These are phyloP conservation scores for Muntiacus muntjak DNA, from an alignment of 2,113 vertebrate species.

Conservation along the genomic window DNA sequence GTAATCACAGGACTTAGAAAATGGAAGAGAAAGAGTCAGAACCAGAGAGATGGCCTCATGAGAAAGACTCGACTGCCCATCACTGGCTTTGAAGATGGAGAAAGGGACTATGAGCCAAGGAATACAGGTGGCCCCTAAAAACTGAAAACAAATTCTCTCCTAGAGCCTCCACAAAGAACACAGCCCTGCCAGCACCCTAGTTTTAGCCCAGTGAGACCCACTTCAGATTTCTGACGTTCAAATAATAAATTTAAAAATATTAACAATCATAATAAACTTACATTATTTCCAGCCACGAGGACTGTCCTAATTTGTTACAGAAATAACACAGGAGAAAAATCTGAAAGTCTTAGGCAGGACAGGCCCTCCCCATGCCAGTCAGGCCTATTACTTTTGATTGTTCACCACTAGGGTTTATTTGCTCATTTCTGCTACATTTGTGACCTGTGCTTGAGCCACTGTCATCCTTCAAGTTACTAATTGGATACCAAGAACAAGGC, in stretches of 20 bases:
- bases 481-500: neutral
- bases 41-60: neutral
- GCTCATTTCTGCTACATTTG: neutral
- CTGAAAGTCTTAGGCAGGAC: neutral
- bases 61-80: neutral
- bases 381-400: neutral
- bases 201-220: neutral
- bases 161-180: neutral
- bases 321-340: neutral
- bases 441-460: neutral
- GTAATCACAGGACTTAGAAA: neutral
- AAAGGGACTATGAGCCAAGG: neutral
- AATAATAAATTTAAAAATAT: neutral
- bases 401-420: neutral
- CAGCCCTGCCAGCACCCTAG: neutral
- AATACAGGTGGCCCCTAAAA: neutral
- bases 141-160: neutral
- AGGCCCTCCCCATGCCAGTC: neutral
- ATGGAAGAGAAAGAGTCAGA: neutral
- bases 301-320: neutral
- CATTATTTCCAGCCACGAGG: neutral
- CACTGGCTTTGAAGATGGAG: neutral
- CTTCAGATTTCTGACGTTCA: neutral
- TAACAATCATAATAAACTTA: neutral
- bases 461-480: neutral